Base-by-base conservation (phyloP, 1,140 invertebrate genomes). In the Drosophila simulans region DNA sequence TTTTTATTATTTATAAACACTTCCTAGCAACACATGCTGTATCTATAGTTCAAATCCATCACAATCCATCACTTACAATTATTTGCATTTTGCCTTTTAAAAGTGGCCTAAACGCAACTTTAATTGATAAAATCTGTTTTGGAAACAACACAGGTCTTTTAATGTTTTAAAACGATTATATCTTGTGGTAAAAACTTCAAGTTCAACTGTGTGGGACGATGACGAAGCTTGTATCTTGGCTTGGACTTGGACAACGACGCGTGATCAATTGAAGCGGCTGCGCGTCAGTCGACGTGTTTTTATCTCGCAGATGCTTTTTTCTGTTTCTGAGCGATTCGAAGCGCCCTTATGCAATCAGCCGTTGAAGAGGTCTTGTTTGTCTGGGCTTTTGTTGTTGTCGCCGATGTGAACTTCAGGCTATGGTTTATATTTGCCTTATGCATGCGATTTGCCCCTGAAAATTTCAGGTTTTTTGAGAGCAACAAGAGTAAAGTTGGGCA, bases 361-460 rank as follows among this genome's bases (percentile, higher is more conserved):
- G 46, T 54, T 46, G 51, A 54, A 42, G 71, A 65, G 56, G 64
- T 79, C 65, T 79, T 57, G 83, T 82, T 88, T 88, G 69, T 48
- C 53, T 45, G 46, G 43, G 42, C 62, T 65, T 37, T 63, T 56
- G 51, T 53, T 60, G 45, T 27, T 68, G 27, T 31, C 31, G 39
- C 31, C 52, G 46, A n/a, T 39, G 31, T 86, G 46, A 70, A 84
- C 80, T 85, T 85, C 75, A 73, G 53, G 15, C 60, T 62, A 45
- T 78, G 37, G 58, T 56, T 72, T 81, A 63, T 69, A 68, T 89
- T 66, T 80, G 72, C 59, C 69, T 80, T 73, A 73, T 80, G 77
- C 80, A 88, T 59, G 69, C 40, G 75, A 59, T 73, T 89, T 90
- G 88, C 78, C 88, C 86, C 73, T 90, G 86, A 90, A 90, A 86